phyloP scores from a whole-genome alignment of 2,113 vertebrate genomes.

The Cyphomyrus plagiostoma region DNA sequence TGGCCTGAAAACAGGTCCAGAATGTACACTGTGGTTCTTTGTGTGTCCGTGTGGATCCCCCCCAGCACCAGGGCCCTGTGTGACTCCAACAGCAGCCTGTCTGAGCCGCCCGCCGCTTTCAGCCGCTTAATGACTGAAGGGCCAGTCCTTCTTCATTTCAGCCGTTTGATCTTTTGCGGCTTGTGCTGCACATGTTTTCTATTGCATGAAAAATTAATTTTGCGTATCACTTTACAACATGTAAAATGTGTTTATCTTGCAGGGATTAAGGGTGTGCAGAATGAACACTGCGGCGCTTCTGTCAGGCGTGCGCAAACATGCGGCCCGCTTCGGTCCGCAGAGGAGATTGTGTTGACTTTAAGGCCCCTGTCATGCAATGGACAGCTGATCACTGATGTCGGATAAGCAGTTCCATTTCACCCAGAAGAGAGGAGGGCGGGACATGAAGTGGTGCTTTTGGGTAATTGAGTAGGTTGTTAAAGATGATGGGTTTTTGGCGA shows the following conservation, averaged over 20 bases:
- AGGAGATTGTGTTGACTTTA: conserved; percentile 30
- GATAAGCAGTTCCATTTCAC: conserved; percentile 12
- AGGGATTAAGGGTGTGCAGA: conserved; percentile 21
- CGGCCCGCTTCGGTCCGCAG: conserved; percentile 17
- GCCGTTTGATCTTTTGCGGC: conserved; percentile 25
- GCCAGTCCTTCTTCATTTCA: conserved; percentile 17
- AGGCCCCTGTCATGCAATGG: conserved; percentile 20
- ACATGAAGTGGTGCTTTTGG: conserved; percentile 8
- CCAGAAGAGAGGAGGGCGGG: conserved; percentile 21
- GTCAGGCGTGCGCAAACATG: conserved; percentile 25
- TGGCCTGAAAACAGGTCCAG: not conserved
- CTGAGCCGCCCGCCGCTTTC: conserved; percentile 13
- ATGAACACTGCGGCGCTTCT: conserved; percentile 18
- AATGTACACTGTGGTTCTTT: not conserved
- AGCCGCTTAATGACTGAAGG: conserved; percentile 30
- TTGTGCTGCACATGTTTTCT: conserved; percentile 26
- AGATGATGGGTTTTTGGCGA: not conserved
- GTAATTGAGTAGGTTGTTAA: not conserved
- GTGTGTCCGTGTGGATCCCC: not conserved
- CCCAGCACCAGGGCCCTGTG: not conserved
- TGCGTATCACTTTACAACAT: conserved; percentile 31
- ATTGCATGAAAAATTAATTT: conserved; percentile 39
- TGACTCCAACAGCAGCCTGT: not conserved
- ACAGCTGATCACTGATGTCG: conserved; percentile 19
- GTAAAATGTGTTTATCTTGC: conserved; percentile 30